These are phyloP conservation scores for Manduca sexta DNA, from an alignment of 1,140 invertebrate genomes.

Conservation along the genomic window DNA sequence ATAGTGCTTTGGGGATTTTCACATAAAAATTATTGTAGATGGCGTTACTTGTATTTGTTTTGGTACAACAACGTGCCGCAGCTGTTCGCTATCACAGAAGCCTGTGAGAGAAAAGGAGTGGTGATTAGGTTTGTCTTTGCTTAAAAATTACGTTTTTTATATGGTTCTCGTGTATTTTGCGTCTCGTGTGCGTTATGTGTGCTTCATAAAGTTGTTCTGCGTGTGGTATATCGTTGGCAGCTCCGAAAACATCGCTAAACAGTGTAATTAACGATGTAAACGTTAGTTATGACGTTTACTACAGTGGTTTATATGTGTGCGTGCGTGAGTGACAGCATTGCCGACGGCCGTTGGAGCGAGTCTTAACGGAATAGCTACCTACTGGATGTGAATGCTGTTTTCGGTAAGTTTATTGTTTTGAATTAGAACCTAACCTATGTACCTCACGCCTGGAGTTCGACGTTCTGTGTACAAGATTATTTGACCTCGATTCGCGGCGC, in stretches of 20 bases:
- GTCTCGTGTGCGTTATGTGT: constrained; percentile 37
- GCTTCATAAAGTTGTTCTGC: constrained; percentile 37
- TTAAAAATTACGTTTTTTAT: constrained; percentile 63
- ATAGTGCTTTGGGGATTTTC: background rate
- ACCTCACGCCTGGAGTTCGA: constrained; percentile 28
- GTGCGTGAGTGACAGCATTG: constrained; percentile 59
- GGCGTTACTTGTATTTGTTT: constrained; percentile 63
- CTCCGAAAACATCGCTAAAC: constrained; percentile 43
- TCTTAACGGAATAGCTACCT: constrained; percentile 57
- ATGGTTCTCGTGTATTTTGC: constrained; percentile 45
- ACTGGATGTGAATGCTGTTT: constrained; percentile 46
- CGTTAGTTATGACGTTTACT: constrained; percentile 68
- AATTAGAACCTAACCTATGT: constrained; percentile 39
- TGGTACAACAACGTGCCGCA: constrained; percentile 67
- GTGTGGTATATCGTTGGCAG: constrained; percentile 48
- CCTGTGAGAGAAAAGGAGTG: constrained; percentile 72
- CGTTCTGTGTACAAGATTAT: constrained; percentile 22
- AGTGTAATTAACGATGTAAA: constrained; percentile 60
- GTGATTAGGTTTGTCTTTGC: constrained; percentile 65
- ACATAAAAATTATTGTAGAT: constrained; percentile 27
- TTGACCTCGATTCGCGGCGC: constrained; percentile 44
- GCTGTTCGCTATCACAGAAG: constrained; percentile 72
- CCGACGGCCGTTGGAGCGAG: constrained; percentile 61
- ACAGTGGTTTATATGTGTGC: constrained; percentile 51
- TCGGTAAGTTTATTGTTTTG: constrained; percentile 63